Percentiles rank a stretch among this genome's conserved stretches.
Conservation (phyloP, 2,888 invertebrate genomes). For the Micropterix aruncella region DNA sequence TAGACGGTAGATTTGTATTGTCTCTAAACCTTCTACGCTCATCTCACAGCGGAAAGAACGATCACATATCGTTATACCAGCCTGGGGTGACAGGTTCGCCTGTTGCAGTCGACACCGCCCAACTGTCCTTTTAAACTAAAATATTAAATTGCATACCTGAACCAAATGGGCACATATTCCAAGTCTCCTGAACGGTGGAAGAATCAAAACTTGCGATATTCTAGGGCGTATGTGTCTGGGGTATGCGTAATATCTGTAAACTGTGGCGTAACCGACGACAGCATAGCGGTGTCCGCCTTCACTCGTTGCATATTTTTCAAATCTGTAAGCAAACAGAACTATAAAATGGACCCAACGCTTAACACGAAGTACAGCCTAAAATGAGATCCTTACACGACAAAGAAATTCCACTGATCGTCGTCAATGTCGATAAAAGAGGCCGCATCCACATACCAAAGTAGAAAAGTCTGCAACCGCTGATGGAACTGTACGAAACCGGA, state of each 20-base stretch:
- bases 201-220: slow-evolving; percentile 81
- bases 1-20: no score
- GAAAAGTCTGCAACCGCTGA: slow-evolving; percentile 74
- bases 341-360: slow-evolving; percentile 4
- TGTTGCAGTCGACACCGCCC: no score
- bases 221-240: slow-evolving; percentile 77
- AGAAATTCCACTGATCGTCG: slow-evolving; percentile 86
- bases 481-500: slow-evolving; percentile 70
- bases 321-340: slow-evolving; percentile 42
- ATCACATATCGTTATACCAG: no score
- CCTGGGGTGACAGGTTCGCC: no score
- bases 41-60: no score
- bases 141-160: no score
- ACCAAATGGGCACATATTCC: slow-evolving; percentile 77
- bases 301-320: slow-evolving; percentile 50
- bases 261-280: slow-evolving; percentile 77
- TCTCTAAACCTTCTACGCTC: no score
- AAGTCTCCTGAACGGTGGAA: slow-evolving; percentile 81
- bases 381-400: slow-evolving; percentile 50
- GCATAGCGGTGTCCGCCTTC: slow-evolving; percentile 49
- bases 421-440: slow-evolving; percentile 87
- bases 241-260: slow-evolving; percentile 92
- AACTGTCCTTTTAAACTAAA: no score
- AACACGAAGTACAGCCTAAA: not conserved
- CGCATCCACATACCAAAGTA: slow-evolving; percentile 93